Evolutionary conservation across 2,113 vertebrate genomes (phyloP), one percentile per base, ranked within the genome.

Genomic region (Epinephelus lanceolatus): DNA sequence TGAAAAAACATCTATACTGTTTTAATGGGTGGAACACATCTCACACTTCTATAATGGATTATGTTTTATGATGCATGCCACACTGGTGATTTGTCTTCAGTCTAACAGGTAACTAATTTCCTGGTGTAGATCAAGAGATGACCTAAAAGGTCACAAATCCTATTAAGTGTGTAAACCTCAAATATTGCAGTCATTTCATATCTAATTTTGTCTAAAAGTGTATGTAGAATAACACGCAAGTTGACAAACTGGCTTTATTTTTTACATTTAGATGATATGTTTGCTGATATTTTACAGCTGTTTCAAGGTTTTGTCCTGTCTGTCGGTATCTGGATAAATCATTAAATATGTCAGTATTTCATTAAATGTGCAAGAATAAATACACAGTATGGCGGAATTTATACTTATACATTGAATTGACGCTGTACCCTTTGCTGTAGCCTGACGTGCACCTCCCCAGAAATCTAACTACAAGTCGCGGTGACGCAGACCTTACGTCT

Each of bases 71-170:
- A 27, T 66, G 74, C 23, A 27, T 45, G 18, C 55, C 51, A 27
- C 17, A 13, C n/a, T 30, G 49, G 49, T 30, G 9, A 68, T 76
- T 60, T 30, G 21, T 80, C 13, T 47, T 45, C 33, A 71, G 17
- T 25, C 30, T 14, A 71, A 53, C 45, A 45, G 30, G 47, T 33
- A 37, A 59, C 19, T 49, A 18, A 70, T 72, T 65, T 57, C 49
- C 59, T n/a, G 13, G 23, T 59, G 25, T 18, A 49, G 42, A 37
- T 14, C 25, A 61, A 69, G 27, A 60, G 55, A 78, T 78, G 21
- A 70, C 76, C 30, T 25, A 0, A 52, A 25, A 60, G 10, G 27
- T 21, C 52, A 42, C 61, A 76, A 5, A 76, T 71, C 19, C 68
- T 67, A 15, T 19, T 2, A 56, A 42, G 33, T 42, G 21, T 17